Conservation (phyloP, 1,140 invertebrate species). For the Oryzaephilus surinamensis region DNA sequence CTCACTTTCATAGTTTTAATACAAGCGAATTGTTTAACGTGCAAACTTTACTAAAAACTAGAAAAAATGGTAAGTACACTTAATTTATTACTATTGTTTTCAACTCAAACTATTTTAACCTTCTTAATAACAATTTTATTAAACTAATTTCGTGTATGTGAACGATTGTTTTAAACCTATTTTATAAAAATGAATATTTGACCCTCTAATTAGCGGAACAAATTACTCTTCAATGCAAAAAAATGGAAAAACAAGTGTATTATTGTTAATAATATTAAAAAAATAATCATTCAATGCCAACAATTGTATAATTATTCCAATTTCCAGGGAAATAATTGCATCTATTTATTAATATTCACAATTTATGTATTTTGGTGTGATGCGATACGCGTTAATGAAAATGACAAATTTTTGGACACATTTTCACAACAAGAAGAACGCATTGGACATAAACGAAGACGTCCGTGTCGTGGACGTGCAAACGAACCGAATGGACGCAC, state of each 20-base stretch:
- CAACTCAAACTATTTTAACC: too few relatives aligned
- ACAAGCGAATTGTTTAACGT: constrained; percentile 6
- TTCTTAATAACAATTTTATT: too few relatives aligned
- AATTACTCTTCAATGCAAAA: too few relatives aligned
- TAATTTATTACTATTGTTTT: neutral
- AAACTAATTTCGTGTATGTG: too few relatives aligned
- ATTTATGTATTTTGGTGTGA: constrained; percentile 3
- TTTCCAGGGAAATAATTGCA: too few relatives aligned
- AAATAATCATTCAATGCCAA: neutral
- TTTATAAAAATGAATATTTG: too few relatives aligned
- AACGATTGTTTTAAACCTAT: too few relatives aligned
- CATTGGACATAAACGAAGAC: constrained; percentile 2
- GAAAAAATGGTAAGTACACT: constrained; percentile 8
- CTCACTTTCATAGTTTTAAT: constrained; percentile 8
- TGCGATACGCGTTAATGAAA: neutral
- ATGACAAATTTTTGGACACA: constrained; percentile 5
- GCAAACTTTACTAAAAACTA: neutral
- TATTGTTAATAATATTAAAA: too few relatives aligned
- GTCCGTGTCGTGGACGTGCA: constrained; percentile 2
- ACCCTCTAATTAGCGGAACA: too few relatives aligned
- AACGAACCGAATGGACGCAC: constrained; percentile 4
- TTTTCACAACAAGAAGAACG: neutral
- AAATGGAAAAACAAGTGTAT: too few relatives aligned
- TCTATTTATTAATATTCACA: neutral
- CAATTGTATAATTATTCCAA: neutral